phyloP scores from a whole-genome alignment of 2,797 vertebrate species.

The Cottoperca gobio region DNA sequence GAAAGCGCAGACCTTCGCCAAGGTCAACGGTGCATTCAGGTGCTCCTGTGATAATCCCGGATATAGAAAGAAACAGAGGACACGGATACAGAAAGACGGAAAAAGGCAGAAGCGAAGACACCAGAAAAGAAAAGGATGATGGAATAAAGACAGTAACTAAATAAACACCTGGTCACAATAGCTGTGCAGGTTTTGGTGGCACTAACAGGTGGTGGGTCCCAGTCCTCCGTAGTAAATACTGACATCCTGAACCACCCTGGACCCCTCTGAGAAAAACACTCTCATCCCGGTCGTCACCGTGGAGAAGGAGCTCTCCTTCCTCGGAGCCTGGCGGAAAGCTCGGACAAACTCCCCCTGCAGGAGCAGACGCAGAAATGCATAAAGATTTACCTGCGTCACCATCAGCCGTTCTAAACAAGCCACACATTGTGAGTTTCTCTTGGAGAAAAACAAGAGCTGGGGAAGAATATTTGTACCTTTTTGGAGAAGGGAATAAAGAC shows the following conservation, averaged over 20 bases:
- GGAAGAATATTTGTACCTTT: slow-evolving; percentile 76
- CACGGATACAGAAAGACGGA: too few species aligned
- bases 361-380: neutral
- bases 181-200: slow-evolving; percentile 80
- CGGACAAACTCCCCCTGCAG: slow-evolving; percentile 89
- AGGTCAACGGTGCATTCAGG: too few species aligned
- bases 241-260: slow-evolving; percentile 84
- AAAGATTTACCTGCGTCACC: too few species aligned
- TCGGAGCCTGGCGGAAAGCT: slow-evolving; percentile 90
- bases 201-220: slow-evolving; percentile 73
- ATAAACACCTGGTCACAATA: slow-evolving; percentile 77
- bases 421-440: neutral
- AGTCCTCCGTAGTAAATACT: slow-evolving; percentile 89
- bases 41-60: too few species aligned
- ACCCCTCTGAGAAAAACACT: slow-evolving; percentile 84
- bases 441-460: neutral
- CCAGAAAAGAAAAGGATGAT: neutral
- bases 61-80: neutral
- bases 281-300: slow-evolving; percentile 89
- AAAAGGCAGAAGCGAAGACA: too few species aligned
- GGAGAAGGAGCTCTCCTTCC: slow-evolving; percentile 87
- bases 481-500: slow-evolving; percentile 87
- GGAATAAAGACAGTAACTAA: neutral
- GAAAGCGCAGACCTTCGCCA: too few species aligned
- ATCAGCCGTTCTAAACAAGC: neutral